A percentile compares a stretch with the other conserved stretches of the same genome.
phyloP scores from a whole-genome alignment of 2,797 vertebrate genomes.

The Microchirus variegatus region DNA sequence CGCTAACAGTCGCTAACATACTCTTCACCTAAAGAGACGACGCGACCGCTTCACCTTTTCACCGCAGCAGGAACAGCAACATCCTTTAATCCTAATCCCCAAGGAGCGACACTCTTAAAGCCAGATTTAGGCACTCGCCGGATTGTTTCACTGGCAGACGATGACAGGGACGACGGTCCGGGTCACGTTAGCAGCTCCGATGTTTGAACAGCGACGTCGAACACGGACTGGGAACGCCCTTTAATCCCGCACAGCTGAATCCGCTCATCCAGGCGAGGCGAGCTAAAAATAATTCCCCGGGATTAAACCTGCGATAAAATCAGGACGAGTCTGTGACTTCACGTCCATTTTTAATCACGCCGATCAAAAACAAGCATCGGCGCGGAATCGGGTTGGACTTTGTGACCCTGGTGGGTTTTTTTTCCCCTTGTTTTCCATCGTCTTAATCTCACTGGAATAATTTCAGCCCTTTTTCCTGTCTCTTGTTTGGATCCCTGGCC shows the following conservation, averaged over 20 bases:
- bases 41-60: too few species aligned
- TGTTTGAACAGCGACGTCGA: too few species aligned
- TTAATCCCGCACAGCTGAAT: constrained; percentile 77
- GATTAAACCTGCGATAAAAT: constrained; percentile 50
- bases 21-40: too few species aligned
- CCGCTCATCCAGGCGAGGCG: constrained; percentile 42
- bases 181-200: too few species aligned
- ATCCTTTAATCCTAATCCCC: too few species aligned
- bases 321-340: constrained; percentile 39
- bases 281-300: constrained; percentile 70
- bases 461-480: constrained; percentile 63
- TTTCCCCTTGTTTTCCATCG: constrained; percentile 55
- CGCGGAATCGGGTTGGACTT: constrained; percentile 36
- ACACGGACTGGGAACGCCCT: too few species aligned
- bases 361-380: constrained; percentile 63
- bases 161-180: too few species aligned
- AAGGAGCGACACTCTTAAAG: too few species aligned
- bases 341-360: constrained; percentile 48
- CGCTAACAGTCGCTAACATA: too few species aligned
- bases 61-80: too few species aligned
- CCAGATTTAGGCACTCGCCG: too few species aligned
- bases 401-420: constrained; percentile 44
- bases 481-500: constrained; percentile 73
- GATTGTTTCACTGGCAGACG: too few species aligned
- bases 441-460: constrained; percentile 54